These are phyloP conservation scores for Percopsis transmontana DNA, from an alignment of 2,113 vertebrate species.

Conservation along the genomic window DNA sequence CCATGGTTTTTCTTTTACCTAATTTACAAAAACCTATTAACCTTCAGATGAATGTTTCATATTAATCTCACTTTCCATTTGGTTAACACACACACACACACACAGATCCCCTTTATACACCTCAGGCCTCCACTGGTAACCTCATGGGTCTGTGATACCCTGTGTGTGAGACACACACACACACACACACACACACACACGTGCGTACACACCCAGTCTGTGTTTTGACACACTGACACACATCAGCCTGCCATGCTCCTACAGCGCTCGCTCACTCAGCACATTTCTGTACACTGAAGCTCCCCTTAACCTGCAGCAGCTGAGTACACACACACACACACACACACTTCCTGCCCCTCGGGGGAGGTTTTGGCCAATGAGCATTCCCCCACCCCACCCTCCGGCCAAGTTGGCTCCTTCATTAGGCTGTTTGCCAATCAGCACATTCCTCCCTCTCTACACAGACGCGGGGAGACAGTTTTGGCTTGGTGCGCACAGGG, in stretches of 20 bases:
- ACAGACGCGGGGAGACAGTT: slow-evolving; percentile 66
- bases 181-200: slow-evolving; percentile 10
- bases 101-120: no score
- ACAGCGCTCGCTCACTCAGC: slow-evolving; percentile 33
- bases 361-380: slow-evolving; percentile 50
- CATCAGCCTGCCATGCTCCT: slow-evolving; percentile 41
- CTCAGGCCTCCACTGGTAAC: no score
- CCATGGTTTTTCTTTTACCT: no score
- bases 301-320: slow-evolving; percentile 67
- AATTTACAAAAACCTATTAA: no score
- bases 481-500: slow-evolving; percentile 64
- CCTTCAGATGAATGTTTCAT: no score
- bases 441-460: slow-evolving; percentile 76
- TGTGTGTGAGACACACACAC: slow-evolving; percentile 2
- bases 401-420: slow-evolving; percentile 66
- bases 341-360: slow-evolving; percentile 43
- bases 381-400: slow-evolving; percentile 7
- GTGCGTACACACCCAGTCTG: not conserved
- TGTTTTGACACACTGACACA: slow-evolving; percentile 69
- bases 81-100: no score
- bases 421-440: slow-evolving; percentile 70
- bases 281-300: slow-evolving; percentile 37
- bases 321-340: slow-evolving; percentile 32
- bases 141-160: not conserved
- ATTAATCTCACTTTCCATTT: no score